phyloP scores from a whole-genome alignment of 2,797 vertebrate genomes.

The Hippocampus kuda region DNA sequence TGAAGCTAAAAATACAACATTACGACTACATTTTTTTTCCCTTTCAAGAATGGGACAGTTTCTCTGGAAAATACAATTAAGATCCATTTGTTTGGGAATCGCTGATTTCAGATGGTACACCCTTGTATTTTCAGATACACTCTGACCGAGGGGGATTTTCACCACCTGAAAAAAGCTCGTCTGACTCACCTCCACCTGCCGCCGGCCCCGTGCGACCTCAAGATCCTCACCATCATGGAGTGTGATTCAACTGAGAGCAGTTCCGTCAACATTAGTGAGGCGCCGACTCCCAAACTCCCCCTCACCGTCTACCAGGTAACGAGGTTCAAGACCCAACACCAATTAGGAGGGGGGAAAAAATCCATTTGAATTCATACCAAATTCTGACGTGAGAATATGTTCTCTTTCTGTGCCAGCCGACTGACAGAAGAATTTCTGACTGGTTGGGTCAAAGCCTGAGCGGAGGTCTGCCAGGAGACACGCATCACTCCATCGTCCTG shows the following conservation, averaged over 20 bases:
- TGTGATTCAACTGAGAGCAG: conserved; percentile 83
- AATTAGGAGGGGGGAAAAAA: too few species aligned
- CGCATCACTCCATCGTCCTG: conserved; percentile 77
- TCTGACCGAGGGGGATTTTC: conserved; percentile 92
- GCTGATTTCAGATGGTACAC: not conserved
- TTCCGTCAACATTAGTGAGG: conserved; percentile 65
- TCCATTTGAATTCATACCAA: not conserved
- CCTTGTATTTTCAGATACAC: conserved; percentile 74
- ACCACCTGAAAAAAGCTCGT: conserved; percentile 92
- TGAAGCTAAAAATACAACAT: too few species aligned
- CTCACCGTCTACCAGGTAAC: conserved; percentile 84
- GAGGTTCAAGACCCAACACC: not conserved
- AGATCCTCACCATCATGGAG: conserved; percentile 94
- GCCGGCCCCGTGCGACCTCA: conserved; percentile 68
- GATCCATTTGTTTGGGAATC: not conserved
- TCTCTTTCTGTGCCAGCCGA: conserved; percentile 53
- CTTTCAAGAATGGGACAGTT: too few species aligned
- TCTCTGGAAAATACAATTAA: too few species aligned
- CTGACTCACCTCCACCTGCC: conserved; percentile 85
- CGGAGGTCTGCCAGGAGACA: conserved; percentile 84
- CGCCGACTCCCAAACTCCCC: conserved; percentile 65
- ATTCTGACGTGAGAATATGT: not conserved
- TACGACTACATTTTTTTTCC: too few species aligned
- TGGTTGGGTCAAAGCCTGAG: conserved; percentile 76
- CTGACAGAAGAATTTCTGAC: conserved; percentile 59